Evolutionary conservation across 1,140 invertebrate genomes (phyloP), one percentile per base, ranked within the genome.

Genomic region (Sipha flava): DNA sequence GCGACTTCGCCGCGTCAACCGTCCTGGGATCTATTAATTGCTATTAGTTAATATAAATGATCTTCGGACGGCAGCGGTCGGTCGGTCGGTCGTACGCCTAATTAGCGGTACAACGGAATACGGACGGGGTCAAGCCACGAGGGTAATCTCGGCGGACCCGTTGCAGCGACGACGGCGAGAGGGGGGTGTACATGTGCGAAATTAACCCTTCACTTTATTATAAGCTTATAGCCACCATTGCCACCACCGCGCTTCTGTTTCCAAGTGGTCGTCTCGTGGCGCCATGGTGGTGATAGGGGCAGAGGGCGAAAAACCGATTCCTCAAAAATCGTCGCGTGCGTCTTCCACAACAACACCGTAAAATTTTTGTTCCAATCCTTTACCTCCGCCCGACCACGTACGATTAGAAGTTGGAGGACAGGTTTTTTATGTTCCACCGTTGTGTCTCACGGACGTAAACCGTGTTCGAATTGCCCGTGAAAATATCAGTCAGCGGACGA

Each of bases 41-140:
- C 72, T 75, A 75, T 75, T 75, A 75, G 72, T 75, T 75, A 75
- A 75, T 75, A 75, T 57, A 75, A 75, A 75, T 75, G 72, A 75
- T 75, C 72, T 75, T 75, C 72, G 72, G 49, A 40, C 72, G 18
- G 31, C 72, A 18, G 72, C 72, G 5, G 21, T 37, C 64, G 57
- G n/a, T 47, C 23, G 40, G 43, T 16, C 66, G 40, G 66, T 18
- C 64, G 34, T 18, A 43, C 43, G 21, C 72, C 31, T 73, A 75
- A 75, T 75, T 75, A 75, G 72, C 49, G 72, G 72, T 57, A n/a
- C 64, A 29, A 37, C 72, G 21, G n/a, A 68, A 68, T 7, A 23
- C 72, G 72, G 72, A 37, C 72, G 52, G 29, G 29, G 49, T 57
- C 57, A 75, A 75, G 49, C 72, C 72, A 40, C 72, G 72, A 75